Conservation (phyloP, 2,113 vertebrate genomes). For the Paracanthobrama guichenoti region DNA sequence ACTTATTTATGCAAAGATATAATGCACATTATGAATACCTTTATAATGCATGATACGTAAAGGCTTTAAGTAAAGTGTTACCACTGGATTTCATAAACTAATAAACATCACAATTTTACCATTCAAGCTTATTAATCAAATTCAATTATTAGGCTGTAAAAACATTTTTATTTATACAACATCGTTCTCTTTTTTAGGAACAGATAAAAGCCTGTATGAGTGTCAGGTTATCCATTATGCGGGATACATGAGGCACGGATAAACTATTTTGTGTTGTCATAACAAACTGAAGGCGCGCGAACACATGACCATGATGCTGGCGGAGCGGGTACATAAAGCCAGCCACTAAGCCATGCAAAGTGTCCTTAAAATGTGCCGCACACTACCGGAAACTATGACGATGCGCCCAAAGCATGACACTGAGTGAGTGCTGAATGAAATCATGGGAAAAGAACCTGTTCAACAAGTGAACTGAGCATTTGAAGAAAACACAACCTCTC, state of each 20-base stretch:
- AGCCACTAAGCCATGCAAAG: neutral
- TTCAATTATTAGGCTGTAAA: neutral
- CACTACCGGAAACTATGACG: neutral
- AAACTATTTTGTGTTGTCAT: slow-evolving; percentile 13
- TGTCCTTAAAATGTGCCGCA: neutral
- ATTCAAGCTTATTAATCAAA: neutral
- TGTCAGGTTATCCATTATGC: neutral
- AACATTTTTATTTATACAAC: neutral
- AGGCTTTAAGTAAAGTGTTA: no score
- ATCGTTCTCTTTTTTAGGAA: neutral
- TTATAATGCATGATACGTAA: no score
- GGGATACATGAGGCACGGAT: neutral
- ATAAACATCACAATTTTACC: neutral
- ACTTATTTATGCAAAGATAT: no score
- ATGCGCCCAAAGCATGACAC: neutral
- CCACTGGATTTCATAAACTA: no score
- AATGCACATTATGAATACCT: no score
- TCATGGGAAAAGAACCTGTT: neutral
- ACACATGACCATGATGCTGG: neutral
- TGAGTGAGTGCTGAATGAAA: neutral
- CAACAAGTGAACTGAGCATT: neutral
- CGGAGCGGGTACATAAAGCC: neutral
- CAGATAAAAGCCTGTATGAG: neutral
- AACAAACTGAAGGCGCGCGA: slow-evolving; percentile 1
- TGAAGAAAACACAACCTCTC: neutral